Percentiles rank a stretch among this genome's conserved stretches.
Conservation (phyloP, 2,797 vertebrate species). For the Orestias chungarensis region DNA sequence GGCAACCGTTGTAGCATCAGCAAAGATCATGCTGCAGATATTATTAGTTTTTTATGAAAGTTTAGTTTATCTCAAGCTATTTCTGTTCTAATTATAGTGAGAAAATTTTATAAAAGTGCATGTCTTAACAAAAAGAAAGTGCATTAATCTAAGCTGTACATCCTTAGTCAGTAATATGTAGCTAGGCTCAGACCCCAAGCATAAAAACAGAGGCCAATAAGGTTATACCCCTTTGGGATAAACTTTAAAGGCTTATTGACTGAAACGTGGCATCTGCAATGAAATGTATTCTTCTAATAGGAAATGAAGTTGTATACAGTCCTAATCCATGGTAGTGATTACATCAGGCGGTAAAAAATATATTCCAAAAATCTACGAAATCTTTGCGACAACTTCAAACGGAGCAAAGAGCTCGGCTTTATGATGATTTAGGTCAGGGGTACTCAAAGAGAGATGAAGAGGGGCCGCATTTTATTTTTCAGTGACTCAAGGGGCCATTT, state of each 20-base stretch:
- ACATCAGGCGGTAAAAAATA: neutral
- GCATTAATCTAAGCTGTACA: constrained; percentile 10
- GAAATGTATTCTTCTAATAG: constrained; percentile 3
- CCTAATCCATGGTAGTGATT: constrained; percentile 5
- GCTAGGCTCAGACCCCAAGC: constrained; percentile 2
- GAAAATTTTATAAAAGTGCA: constrained; percentile 1
- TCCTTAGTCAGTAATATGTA: constrained; percentile 33
- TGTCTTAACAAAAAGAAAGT: constrained; percentile 1
- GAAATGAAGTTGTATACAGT: constrained; percentile 2
- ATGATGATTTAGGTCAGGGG: constrained; percentile 28
- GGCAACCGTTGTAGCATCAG: neutral
- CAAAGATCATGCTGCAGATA: neutral
- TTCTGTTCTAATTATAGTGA: neutral
- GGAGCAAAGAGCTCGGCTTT: constrained; percentile 5
- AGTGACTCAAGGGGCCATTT: too few species aligned
- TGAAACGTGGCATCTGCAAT: constrained; percentile 34
- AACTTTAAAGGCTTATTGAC: constrained; percentile 22
- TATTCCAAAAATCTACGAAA: constrained; percentile 6
- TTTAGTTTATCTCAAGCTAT: neutral
- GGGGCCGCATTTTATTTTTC: too few species aligned
- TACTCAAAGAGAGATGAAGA: too few species aligned
- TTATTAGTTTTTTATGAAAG: neutral
- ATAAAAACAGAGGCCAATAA: constrained; percentile 1
- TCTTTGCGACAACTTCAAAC: constrained; percentile 6
- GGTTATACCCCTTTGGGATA: constrained; percentile 27